Evolutionary conservation across 2,797 vertebrate species (phyloP).

Genomic region (Manis crassicaudata): DNA sequence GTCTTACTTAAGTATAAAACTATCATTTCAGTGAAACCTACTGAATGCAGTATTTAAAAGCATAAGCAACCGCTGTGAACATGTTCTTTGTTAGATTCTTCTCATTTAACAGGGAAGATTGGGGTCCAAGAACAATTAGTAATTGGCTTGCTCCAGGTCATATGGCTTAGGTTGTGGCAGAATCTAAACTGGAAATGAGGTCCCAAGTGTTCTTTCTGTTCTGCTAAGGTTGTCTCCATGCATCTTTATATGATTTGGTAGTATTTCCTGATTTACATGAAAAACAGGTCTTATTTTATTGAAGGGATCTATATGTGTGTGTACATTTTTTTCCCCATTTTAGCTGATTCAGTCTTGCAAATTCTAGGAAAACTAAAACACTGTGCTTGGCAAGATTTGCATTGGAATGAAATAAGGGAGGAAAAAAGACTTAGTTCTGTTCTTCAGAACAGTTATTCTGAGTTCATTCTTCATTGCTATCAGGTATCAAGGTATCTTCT

Average conservation of each 20-base stretch:
- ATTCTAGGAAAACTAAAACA: slow-evolving; percentile 43
- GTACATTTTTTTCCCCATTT: background rate
- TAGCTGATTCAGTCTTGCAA: slow-evolving; percentile 51
- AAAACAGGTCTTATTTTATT: slow-evolving; percentile 51
- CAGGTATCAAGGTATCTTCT: slow-evolving; percentile 44
- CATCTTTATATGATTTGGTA: slow-evolving; percentile 5
- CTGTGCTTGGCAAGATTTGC: background rate
- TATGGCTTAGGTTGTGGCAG: background rate
- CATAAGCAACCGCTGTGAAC: slow-evolving; percentile 38
- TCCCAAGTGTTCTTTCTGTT: slow-evolving; percentile 46
- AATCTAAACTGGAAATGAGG: slow-evolving; percentile 42
- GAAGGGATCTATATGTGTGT: background rate
- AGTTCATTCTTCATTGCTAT: slow-evolving; percentile 49
- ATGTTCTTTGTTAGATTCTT: background rate
- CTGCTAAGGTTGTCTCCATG: background rate
- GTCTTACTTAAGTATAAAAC: slow-evolving; percentile 20
- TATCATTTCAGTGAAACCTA: slow-evolving; percentile 19
- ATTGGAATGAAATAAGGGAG: slow-evolving; percentile 23
- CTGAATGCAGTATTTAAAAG: slow-evolving; percentile 45
- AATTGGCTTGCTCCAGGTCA: slow-evolving; percentile 23
- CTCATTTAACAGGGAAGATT: slow-evolving; percentile 43
- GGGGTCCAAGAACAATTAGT: background rate
- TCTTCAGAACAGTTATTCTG: slow-evolving; percentile 51
- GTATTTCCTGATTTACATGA: slow-evolving; percentile 31
- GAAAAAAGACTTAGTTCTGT: slow-evolving; percentile 30